Base-by-base conservation (phyloP, 1,140 invertebrate species). In the Phocides pigmalion region DNA sequence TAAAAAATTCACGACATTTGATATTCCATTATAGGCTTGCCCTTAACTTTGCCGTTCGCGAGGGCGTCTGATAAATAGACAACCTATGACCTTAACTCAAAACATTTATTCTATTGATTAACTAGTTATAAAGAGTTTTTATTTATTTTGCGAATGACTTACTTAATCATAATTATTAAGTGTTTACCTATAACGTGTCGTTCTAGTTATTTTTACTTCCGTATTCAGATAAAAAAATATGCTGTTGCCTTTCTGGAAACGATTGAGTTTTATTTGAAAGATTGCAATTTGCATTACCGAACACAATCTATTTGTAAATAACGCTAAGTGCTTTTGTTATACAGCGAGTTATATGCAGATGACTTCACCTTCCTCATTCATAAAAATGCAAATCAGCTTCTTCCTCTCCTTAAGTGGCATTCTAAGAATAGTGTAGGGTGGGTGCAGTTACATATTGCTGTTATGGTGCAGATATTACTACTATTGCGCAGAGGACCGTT, bases 371-470 rank as follows among this genome's bases (percentile, higher is more conserved):
- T 86, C 82, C 72, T 79, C 72, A 79, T 86, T 87, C 77, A 88
- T 88, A 90, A 87, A 90, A 89, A 90, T 87, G 82, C 83, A 89
- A 90, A 87, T 89, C 83, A 89, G 79, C 83, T 70, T 74, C 85
- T 86, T 90, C 87, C 87, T 88, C 81, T 87, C 70, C 68, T 78
- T 86, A 86, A 86, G 84, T 88, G 82, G 72, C 73, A 77, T 81
- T 84, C 84, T 75, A 79, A 84, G 80, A 87, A 85, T 89, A 83
- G 76, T 75, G 64, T 80, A 73, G 80, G 84, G 83, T 90, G 85
- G 86, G 85, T 88, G 85, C 81, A 66, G 67, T 66, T 74, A 61
- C 56, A 61, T 61, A 61, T 35, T 53, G 32, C 25, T 61, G 44
- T 61, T 49, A 47, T 49, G 44, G 44, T 61, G 56, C 56, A 61